Evolutionary conservation across 2,797 vertebrate species (phyloP).

Genomic region (Oophaga sylvatica): DNA sequence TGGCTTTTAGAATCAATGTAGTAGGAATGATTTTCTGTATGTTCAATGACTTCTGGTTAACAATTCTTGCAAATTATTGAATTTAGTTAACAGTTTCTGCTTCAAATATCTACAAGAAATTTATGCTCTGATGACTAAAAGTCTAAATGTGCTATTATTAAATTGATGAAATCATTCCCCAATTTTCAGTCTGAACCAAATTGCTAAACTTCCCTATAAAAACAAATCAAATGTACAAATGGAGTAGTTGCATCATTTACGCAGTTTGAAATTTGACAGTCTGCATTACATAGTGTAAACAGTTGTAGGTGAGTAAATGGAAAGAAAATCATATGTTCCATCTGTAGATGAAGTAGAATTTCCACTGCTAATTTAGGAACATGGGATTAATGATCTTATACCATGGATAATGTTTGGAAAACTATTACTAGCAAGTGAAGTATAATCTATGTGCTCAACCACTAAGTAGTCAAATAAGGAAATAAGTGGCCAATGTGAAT

Average conservation of each 20-base stretch:
- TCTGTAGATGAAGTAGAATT: constrained; percentile 22
- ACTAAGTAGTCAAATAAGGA: no score
- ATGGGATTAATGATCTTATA: constrained; percentile 8
- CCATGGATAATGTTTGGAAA: background rate
- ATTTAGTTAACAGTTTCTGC: constrained; percentile 6
- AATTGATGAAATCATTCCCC: constrained; percentile 36
- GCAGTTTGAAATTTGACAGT: constrained; percentile 31
- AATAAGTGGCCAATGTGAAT: no score
- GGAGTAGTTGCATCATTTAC: constrained; percentile 23
- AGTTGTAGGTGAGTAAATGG: constrained; percentile 45
- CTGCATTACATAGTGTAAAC: constrained; percentile 27
- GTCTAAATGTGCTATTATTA: constrained; percentile 27
- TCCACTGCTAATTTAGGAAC: constrained; percentile 34
- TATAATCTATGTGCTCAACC: background rate
- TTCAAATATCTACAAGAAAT: background rate
- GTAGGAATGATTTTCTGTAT: background rate
- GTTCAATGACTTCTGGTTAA: background rate
- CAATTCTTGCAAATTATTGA: background rate
- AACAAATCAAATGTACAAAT: constrained; percentile 26
- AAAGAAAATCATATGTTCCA: constrained; percentile 47
- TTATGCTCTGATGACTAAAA: background rate
- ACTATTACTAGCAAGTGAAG: background rate
- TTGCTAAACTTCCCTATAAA: constrained; percentile 41
- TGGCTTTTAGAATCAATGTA: background rate
- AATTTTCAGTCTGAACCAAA: constrained; percentile 23